phyloP scores from a whole-genome alignment of 2,113 vertebrate genomes.

The Odocoileus hemionus region DNA sequence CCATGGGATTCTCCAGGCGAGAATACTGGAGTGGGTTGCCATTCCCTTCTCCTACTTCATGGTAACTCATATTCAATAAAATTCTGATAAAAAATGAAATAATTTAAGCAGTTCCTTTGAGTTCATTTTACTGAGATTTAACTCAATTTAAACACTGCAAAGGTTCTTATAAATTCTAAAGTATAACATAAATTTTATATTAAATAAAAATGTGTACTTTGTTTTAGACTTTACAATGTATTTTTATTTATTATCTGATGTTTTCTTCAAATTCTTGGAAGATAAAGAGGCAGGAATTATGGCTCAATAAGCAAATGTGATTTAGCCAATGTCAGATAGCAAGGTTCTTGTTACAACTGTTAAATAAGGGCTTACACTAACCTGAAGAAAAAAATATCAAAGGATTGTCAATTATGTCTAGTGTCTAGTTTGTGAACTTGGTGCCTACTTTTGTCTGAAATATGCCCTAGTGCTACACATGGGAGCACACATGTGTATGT shows the following conservation, averaged over 20 bases:
- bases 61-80: background rate
- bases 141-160: background rate
- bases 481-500: background rate
- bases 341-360: background rate
- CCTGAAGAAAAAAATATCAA: background rate
- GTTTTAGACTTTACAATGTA: background rate
- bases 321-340: background rate
- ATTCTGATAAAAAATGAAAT: background rate
- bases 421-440: conserved; percentile 44
- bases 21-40: background rate
- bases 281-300: background rate
- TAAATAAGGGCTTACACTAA: conserved; percentile 4
- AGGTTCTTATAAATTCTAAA: background rate
- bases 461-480: conserved; percentile 12
- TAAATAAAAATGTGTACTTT: background rate
- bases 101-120: background rate
- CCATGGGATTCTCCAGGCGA: background rate
- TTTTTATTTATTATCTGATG: background rate
- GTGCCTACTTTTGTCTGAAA: conserved; percentile 6
- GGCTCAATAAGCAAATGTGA: background rate
- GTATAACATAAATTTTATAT: background rate
- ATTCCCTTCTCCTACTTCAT: background rate
- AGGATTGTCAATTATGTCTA: background rate
- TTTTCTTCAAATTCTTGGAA: background rate
- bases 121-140: background rate